Base-by-base conservation (phyloP, 2,113 vertebrate species). In the Albula glossodonta region DNA sequence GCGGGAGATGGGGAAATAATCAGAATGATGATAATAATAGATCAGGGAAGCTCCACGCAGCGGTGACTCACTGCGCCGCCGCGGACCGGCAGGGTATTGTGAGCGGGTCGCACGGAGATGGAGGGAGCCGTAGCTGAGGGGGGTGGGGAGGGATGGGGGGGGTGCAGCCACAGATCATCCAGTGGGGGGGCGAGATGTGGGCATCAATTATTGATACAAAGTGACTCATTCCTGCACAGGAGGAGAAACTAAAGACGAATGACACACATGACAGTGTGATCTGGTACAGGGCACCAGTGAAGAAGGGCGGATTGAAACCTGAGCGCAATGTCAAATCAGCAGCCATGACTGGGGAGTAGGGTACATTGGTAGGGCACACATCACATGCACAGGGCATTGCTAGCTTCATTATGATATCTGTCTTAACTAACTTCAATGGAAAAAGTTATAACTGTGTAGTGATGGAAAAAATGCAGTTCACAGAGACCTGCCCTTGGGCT, bases 11-110 rank as follows among this genome's bases (percentile, higher is more conserved):
- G 49, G 77, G 85, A 51, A 88, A 84, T 48, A 77, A 88, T 83
- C 82, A 66, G 78, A 80, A 53, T 63, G 70, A 83, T 79, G 83
- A 87, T 83, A 86, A 89, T 83, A 63, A 82, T 85, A 85, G 63
- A 87, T 85, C 78, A 49, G 74, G 49, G 8, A 4, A 8, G 22
- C 56, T 85, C 22, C 6, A 56, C 25, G 41, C 74, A n/a, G 52
- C 31, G 15, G 51, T 22, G 15, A 50, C 31, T 63, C 57, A 22
- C 22, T 5, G 53, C 6, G 53, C 53, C 70, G n/a, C 70, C 22
- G 9, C 70, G 70, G 63, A 8, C 63, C 25, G 51, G 22, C 41
- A 22, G 77, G 9, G 9, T 25, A 50, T 49, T 17, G 41, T 79
- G 78, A 49, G 5, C 41, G 25, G 77, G 78, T 12, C 49, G 17